Percentiles rank a stretch among this genome's conserved stretches.
phyloP scores from a whole-genome alignment of 2,888 invertebrate species.

The Octodonta nipae region DNA sequence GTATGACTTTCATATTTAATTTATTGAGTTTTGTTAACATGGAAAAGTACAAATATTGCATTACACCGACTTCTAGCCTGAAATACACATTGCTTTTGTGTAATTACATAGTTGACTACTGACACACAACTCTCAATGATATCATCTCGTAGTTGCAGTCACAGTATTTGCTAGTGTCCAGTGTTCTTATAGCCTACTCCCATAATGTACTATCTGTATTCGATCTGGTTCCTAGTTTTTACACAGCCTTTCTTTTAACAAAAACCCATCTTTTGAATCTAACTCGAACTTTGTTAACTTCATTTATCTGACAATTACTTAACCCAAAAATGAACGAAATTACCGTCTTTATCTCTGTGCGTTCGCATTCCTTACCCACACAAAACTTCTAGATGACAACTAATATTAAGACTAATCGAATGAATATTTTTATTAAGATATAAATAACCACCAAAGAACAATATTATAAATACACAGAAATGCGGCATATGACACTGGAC shows the following conservation, averaged over 20 bases:
- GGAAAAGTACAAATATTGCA: constrained; percentile 51
- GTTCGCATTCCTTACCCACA: constrained; percentile 21
- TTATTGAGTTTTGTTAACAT: constrained; percentile 46
- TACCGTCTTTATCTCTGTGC: constrained; percentile 17
- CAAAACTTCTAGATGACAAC: constrained; percentile 32
- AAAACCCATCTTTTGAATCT: constrained; percentile 27
- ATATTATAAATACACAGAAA: constrained; percentile 32
- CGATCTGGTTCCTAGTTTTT: constrained; percentile 32
- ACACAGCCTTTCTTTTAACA: constrained; percentile 29
- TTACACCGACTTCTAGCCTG: constrained; percentile 41
- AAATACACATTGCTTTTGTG: constrained; percentile 36
- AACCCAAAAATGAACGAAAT: constrained; percentile 14
- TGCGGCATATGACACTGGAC: constrained; percentile 38
- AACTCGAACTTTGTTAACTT: constrained; percentile 21
- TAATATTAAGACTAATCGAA: constrained; percentile 34
- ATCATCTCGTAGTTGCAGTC: constrained; percentile 13
- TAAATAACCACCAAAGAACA: constrained; percentile 37
- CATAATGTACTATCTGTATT: constrained; percentile 28
- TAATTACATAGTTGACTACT: constrained; percentile 17
- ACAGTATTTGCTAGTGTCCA: constrained; percentile 34
- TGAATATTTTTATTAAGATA: constrained; percentile 34
- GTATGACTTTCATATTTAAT: constrained; percentile 39
- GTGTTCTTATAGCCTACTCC: constrained; percentile 24
- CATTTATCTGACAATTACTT: constrained; percentile 13
- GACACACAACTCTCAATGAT: constrained; percentile 13